Percentiles rank a stretch among this genome's conserved stretches.
Evolutionary conservation across 2,113 vertebrate species (phyloP).

Genomic region (Tetrao urogallus): DNA sequence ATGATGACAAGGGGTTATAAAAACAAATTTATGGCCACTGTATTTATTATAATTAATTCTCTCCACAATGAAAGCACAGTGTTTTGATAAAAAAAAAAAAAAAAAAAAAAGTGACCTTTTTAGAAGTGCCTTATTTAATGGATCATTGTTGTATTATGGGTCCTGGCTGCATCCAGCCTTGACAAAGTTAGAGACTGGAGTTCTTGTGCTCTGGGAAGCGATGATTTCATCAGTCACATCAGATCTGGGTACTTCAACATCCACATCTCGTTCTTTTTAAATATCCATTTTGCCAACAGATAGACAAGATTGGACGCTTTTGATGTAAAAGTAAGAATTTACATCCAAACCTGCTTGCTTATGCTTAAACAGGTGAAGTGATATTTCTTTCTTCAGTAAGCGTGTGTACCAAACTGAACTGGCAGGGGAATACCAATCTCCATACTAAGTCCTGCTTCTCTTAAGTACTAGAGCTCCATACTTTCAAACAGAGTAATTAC

Average conservation of each 20-base stretch:
- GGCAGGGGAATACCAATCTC: not conserved
- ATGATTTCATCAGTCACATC: not conserved
- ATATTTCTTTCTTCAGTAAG: not conserved
- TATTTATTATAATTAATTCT: conserved; percentile 31
- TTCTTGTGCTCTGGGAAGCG: not conserved
- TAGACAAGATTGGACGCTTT: not conserved
- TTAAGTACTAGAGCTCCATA: not conserved
- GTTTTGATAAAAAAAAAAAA: not conserved
- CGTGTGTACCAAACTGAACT: not conserved
- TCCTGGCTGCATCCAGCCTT: not conserved
- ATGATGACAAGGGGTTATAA: conserved; percentile 20
- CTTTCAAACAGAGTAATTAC: not conserved
- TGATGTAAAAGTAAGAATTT: not conserved
- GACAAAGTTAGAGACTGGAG: not conserved
- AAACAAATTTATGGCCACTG: conserved; percentile 20
- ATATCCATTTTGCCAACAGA: not conserved
- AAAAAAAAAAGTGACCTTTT: conserved; percentile 24
- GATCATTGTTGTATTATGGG: not conserved
- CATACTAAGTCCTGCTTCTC: not conserved
- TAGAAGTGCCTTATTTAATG: conserved; percentile 8
- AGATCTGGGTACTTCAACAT: not conserved
- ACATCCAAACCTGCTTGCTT: not conserved
- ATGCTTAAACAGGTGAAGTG: not conserved
- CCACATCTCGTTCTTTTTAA: not conserved
- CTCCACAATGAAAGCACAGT: not conserved